Evolutionary conservation across 1,140 invertebrate species (phyloP), one percentile per base, ranked within the genome.

Genomic region (Drosophila hydei): DNA sequence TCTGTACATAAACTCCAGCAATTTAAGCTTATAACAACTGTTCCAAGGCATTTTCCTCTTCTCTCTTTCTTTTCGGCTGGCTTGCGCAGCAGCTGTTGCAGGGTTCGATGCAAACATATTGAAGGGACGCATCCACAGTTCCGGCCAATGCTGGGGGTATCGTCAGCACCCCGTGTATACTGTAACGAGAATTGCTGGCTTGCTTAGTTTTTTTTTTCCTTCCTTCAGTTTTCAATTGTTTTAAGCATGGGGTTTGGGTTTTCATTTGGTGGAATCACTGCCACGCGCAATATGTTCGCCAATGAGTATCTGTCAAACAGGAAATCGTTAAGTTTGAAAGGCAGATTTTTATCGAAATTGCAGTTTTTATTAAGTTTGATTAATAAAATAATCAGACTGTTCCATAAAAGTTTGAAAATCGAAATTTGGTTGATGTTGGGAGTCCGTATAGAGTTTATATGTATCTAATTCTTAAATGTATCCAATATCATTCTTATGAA

Each of bases 41-140:
- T 75, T 78, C 54, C 63, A 21, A 59, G 51, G 52, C 59, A 47
- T 60, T 52, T 59, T 27, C 63, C 54, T 40, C 43, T 60, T 33
- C 7, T 38, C 16, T 42, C 55, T 67, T 52, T 45, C 51, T 67
- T 40, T 14, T 47, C 72, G 59, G 33, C 52, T 48, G 50, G 43
- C 40, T 70, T 36, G 50, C 48, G 59, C 52, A 80, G 68, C 81
- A 85, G 84, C 81, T 87, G 80, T 47, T 61, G 65, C 67, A 75
- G 73, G 69, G 80, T 77, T 87, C 81, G 76, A 85, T 85, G 80
- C 67, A 75, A 80, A 80, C 80, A 80, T 77, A 85, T 87, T 85
- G 80, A 68, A 52, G 47, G 62, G 40, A 54, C 45, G 55, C 52
- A 56, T 48, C 50, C 61, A 48, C 21, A 43, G 54, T 27, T 25